A percentile compares a stretch with the other conserved stretches of the same genome.
phyloP scores from a whole-genome alignment of 2,888 invertebrate species.

The Diaperis boleti region DNA sequence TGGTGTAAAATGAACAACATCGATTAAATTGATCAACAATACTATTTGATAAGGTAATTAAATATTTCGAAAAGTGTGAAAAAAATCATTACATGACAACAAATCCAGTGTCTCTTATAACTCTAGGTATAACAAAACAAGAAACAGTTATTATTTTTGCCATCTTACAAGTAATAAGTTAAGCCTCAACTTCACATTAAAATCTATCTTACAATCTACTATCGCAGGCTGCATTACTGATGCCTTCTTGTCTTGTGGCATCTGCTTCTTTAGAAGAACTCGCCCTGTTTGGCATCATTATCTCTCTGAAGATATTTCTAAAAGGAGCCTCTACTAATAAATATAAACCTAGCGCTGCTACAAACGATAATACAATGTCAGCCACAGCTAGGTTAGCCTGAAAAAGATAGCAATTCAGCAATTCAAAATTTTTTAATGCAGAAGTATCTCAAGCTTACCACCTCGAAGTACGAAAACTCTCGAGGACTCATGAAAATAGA shows the following conservation, averaged over 20 bases:
- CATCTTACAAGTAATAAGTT: background rate
- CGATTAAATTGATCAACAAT: too few species aligned
- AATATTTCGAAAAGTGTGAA: too few species aligned
- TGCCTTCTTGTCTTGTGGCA: constrained; percentile 7
- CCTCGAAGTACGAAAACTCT: constrained; percentile 61
- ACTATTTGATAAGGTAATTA: too few species aligned
- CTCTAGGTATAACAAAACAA: too few species aligned
- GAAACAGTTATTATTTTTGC: too few species aligned
- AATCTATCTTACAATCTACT: constrained; percentile 51
- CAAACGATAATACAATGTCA: constrained; percentile 68
- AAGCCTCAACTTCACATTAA: background rate
- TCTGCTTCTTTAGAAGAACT: constrained; percentile 33
- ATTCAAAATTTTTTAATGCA: too few species aligned
- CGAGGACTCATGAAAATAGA: constrained; percentile 68
- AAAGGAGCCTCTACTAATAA: constrained; percentile 71
- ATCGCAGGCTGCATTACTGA: constrained; percentile 48
- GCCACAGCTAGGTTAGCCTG: constrained; percentile 67
- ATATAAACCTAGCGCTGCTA: constrained; percentile 68
- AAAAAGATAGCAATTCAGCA: too few species aligned
- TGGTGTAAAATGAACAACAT: too few species aligned
- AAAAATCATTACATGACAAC: too few species aligned
- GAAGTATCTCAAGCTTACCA: constrained; percentile 63
- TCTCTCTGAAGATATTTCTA: constrained; percentile 66
- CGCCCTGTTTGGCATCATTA: constrained; percentile 53
- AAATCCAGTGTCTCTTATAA: too few species aligned